Percentiles rank a stretch among this genome's conserved stretches.
Evolutionary conservation across 2,113 vertebrate species (phyloP).

Genomic region (Balaeniceps rex): DNA sequence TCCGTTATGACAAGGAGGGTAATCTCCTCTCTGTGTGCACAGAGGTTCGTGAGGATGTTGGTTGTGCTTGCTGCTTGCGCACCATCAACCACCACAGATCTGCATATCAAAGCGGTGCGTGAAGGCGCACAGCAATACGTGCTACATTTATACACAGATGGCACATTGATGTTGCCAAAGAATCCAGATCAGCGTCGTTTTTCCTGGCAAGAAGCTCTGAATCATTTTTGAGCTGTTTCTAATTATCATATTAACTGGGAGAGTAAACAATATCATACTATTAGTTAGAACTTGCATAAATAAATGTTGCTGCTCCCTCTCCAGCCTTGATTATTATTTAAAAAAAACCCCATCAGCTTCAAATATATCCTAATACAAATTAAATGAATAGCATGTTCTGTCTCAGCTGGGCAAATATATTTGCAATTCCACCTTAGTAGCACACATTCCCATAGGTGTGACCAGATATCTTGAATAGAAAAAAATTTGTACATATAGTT

Average conservation of each 20-base stretch:
- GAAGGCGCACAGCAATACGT: not conserved
- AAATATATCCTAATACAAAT: not conserved
- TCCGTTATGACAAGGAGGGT: not conserved
- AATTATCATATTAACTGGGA: constrained; percentile 50
- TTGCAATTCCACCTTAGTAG: not conserved
- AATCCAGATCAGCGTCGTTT: not conserved
- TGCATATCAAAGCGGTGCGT: not conserved
- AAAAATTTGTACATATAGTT: rapidly evolving
- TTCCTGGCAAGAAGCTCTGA: constrained; percentile 30
- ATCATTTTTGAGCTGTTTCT: constrained; percentile 51
- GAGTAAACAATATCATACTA: constrained; percentile 27
- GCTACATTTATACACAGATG: not conserved
- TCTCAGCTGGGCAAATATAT: not conserved
- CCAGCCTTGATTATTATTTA: not conserved
- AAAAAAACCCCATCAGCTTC: not conserved
- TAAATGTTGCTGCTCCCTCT: not conserved
- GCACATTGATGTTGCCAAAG: not conserved
- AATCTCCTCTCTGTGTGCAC: not conserved
- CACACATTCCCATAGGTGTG: not conserved
- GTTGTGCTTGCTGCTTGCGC: not conserved
- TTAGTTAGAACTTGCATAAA: not conserved
- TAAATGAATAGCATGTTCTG: not conserved
- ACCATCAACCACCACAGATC: not conserved
- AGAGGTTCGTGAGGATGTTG: not conserved
- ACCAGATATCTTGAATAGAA: not conserved